Conservation (phyloP, 1,140 invertebrate genomes). For the Micrasema longulum region DNA sequence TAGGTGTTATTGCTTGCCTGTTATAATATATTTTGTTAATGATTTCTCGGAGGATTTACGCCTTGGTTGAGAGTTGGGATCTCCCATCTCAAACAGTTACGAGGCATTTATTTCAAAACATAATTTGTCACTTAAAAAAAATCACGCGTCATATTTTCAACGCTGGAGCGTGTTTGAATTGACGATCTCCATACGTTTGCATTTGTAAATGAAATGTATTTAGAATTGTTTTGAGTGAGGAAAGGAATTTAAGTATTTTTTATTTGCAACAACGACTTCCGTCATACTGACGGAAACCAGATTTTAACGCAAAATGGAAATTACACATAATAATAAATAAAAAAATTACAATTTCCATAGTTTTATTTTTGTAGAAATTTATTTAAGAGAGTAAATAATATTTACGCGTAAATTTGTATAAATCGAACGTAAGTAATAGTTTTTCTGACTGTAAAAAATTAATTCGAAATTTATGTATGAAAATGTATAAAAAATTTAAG, state of each 20-base stretch:
- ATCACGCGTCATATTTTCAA: constrained; percentile 46
- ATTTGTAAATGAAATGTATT: constrained; percentile 19
- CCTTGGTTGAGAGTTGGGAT: constrained; percentile 29
- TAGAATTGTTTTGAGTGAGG: not conserved
- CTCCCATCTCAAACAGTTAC: constrained; percentile 27
- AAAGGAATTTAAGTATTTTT: not conserved
- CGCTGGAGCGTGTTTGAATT: constrained; percentile 2
- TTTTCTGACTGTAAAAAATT: no score
- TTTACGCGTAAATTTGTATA: no score
- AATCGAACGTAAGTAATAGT: no score
- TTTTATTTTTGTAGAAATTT: no score
- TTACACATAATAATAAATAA: no score
- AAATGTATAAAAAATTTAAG: no score
- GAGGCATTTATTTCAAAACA: constrained; percentile 52
- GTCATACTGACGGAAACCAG: no score
- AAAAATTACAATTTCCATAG: no score
- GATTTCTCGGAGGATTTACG: constrained; percentile 47
- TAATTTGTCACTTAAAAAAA: constrained; percentile 52
- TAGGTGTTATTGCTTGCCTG: not conserved
- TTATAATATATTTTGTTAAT: constrained; percentile 13
- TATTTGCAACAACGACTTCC: no score
- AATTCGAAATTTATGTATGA: no score
- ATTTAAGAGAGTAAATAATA: no score
- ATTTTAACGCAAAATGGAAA: no score
- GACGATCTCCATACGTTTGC: constrained; percentile 9